Percentiles rank a stretch among this genome's conserved stretches.
phyloP scores from a whole-genome alignment of 2,888 invertebrate genomes.

The Notodonta ziczac region DNA sequence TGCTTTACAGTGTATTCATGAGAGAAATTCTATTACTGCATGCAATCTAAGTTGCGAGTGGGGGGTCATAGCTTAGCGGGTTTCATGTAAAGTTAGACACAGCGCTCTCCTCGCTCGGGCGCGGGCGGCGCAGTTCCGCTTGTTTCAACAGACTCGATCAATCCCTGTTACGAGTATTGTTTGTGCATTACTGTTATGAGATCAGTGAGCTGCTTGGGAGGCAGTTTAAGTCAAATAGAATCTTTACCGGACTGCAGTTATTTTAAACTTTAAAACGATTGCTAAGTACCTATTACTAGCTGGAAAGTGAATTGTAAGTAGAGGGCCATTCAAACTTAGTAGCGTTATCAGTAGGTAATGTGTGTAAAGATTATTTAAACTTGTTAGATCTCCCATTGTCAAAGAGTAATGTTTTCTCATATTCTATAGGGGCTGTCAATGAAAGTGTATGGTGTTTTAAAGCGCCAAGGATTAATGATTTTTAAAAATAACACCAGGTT shows the following conservation, averaged over 20 bases:
- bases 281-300: too few species aligned
- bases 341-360: too few species aligned
- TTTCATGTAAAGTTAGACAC: conserved; percentile 6
- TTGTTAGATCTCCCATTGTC: too few species aligned
- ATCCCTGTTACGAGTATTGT: conserved; percentile 4
- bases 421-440: too few species aligned
- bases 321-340: too few species aligned
- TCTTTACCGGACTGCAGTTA: neutral
- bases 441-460: too few species aligned
- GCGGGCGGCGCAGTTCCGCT: neutral
- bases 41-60: conserved; percentile 40
- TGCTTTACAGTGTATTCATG: conserved; percentile 11
- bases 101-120: neutral
- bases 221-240: neutral
- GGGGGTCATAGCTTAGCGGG: conserved; percentile 30
- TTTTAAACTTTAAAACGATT: neutral
- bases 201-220: neutral
- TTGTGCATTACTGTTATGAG: conserved; percentile 8
- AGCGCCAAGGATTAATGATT: too few species aligned
- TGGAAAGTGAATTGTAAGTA: too few species aligned
- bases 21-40: conserved; percentile 35
- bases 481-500: neutral
- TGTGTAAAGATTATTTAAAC: too few species aligned
- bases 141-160: conserved; percentile 7
- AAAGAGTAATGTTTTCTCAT: too few species aligned